Conservation (phyloP, 2,797 vertebrate genomes). For the Eptatretus atami region DNA sequence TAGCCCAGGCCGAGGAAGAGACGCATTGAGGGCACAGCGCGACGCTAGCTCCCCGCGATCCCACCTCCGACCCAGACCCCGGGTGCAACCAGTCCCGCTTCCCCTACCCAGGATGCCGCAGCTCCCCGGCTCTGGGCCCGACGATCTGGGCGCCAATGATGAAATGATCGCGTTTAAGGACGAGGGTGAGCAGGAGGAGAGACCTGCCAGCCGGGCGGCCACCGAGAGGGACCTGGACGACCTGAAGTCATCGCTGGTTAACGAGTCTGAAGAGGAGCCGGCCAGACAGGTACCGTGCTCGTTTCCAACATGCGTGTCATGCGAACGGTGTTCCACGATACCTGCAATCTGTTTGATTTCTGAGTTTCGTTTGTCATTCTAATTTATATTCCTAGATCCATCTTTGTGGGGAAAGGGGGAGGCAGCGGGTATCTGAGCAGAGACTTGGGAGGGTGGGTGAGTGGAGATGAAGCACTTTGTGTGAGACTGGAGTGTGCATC, state of each 20-base stretch:
- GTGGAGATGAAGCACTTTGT: too few relatives aligned
- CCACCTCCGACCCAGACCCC: too few relatives aligned
- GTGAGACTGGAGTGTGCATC: too few relatives aligned
- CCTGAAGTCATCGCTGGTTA: conserved; percentile 5
- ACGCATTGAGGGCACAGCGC: too few relatives aligned
- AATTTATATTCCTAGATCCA: not conserved
- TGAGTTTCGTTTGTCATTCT: too few relatives aligned
- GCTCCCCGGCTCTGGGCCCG: not conserved
- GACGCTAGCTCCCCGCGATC: too few relatives aligned
- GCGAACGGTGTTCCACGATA: too few relatives aligned
- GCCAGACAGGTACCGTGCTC: too few relatives aligned
- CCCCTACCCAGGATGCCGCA: not conserved
- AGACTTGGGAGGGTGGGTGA: too few relatives aligned
- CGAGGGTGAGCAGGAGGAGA: conserved; percentile 5
- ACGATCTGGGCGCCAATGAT: conserved; percentile 1
- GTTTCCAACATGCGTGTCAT: too few relatives aligned
- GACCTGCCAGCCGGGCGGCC: not conserved
- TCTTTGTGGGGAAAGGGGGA: not conserved
- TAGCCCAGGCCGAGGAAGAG: too few relatives aligned
- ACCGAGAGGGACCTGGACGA: conserved; percentile 1
- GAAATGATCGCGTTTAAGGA: conserved; percentile 4
- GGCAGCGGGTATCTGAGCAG: not conserved
- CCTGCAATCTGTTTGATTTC: too few relatives aligned
- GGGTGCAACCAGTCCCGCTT: not conserved
- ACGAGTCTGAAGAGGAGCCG: not conserved